These are phyloP conservation scores for Epistrophe eligans DNA, from an alignment of 2,888 invertebrate genomes.

Conservation along the genomic window DNA sequence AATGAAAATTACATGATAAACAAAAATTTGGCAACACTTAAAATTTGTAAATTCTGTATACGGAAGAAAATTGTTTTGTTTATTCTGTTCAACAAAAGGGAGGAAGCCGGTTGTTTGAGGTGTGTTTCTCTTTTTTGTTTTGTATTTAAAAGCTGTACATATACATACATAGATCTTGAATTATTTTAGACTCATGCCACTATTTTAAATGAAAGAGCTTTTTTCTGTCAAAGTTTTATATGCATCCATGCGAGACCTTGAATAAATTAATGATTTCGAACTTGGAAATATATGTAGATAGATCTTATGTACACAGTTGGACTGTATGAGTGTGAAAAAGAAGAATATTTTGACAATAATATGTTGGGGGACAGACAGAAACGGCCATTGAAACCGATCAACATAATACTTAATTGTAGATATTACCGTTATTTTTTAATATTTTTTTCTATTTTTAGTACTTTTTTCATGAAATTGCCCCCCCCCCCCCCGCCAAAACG, in stretches of 20 bases:
- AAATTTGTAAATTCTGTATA: conserved; percentile 21
- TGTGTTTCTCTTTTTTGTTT: conserved; percentile 11
- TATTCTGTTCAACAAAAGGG: conserved; percentile 1
- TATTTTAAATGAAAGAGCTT: conserved; percentile 1
- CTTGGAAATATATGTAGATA: not conserved
- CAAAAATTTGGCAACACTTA: not conserved
- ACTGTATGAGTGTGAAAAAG: not conserved
- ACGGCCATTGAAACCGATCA: not conserved
- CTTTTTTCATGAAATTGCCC: too few relatives aligned
- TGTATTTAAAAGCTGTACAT: not conserved
- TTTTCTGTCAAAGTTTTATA: conserved; percentile 2
- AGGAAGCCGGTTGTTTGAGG: conserved; percentile 38
- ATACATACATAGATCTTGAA: conserved; percentile 27
- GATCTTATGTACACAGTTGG: not conserved
- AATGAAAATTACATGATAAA: too few relatives aligned
- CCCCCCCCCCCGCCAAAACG: too few relatives aligned
- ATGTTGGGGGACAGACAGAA: conserved; percentile 5
- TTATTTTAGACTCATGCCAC: conserved; percentile 16
- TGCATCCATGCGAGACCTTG: conserved; percentile 25
- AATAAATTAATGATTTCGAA: conserved; percentile 19
- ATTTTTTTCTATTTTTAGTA: too few relatives aligned
- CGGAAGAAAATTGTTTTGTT: conserved; percentile 36
- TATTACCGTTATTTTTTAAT: too few relatives aligned
- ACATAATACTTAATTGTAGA: too few relatives aligned
- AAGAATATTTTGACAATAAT: not conserved